phyloP scores from a whole-genome alignment of 2,797 vertebrate genomes.

The Sphenodon punctatus region DNA sequence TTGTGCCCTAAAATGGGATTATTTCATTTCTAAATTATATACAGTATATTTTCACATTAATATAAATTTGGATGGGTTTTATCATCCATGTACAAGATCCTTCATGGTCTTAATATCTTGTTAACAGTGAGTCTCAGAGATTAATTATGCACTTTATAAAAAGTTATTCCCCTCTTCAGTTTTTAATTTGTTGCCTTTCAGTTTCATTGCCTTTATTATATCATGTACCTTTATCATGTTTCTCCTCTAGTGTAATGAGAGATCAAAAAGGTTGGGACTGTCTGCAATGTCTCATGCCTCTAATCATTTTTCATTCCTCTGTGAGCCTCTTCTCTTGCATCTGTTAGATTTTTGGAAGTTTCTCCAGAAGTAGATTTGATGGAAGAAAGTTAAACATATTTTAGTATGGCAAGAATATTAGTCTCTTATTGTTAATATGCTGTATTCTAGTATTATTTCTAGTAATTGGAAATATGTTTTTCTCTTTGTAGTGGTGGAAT shows the following conservation, averaged over 20 bases:
- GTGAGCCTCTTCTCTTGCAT: not conserved
- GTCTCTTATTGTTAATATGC: not conserved
- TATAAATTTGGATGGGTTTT: no score
- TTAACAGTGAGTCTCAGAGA: not conserved
- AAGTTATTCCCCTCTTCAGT: not conserved
- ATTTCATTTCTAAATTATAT: no score
- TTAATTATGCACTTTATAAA: not conserved
- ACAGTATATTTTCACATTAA: no score
- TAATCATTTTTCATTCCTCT: not conserved
- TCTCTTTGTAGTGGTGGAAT: conserved; percentile 88
- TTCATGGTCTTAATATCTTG: not conserved
- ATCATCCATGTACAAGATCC: not conserved
- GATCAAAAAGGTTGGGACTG: no score
- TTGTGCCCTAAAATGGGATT: no score
- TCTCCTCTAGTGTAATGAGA: not conserved
- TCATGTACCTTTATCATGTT: not conserved
- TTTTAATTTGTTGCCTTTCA: not conserved
- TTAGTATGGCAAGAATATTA: no score
- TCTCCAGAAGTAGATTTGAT: not conserved
- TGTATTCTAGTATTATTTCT: conserved; percentile 2
- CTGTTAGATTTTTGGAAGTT: not conserved
- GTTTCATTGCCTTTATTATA: not conserved
- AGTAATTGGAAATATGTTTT: not conserved
- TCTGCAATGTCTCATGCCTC: not conserved
- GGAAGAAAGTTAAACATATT: not conserved